Evolutionary conservation across 2,888 invertebrate species (phyloP).

Genomic region (Conops quadrifasciatus): DNA sequence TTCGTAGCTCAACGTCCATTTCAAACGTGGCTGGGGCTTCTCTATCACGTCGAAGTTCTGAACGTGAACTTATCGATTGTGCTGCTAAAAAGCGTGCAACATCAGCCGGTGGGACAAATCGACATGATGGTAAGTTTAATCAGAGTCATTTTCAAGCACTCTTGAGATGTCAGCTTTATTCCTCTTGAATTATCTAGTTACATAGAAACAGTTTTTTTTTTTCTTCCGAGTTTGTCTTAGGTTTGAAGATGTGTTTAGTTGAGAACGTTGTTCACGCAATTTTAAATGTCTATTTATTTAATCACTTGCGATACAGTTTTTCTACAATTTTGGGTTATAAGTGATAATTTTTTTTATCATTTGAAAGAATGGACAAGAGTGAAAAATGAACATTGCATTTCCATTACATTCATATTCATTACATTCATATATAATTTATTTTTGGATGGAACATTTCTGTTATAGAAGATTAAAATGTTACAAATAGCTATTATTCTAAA

Average conservation of each 20-base stretch:
- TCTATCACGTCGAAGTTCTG: slow-evolving; percentile 84
- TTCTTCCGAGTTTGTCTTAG: neutral
- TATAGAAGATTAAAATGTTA: too few species aligned
- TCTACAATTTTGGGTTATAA: slow-evolving; percentile 27
- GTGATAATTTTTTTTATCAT: slow-evolving; percentile 5
- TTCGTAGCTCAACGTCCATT: slow-evolving; percentile 83
- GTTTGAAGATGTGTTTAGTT: slow-evolving; percentile 22
- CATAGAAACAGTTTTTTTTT: slow-evolving; percentile 26
- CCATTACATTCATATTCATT: too few species aligned
- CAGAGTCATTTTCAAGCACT: neutral
- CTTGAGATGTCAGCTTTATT: too few species aligned
- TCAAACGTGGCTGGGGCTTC: slow-evolving; percentile 86
- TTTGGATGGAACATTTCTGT: too few species aligned
- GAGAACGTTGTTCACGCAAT: slow-evolving; percentile 26
- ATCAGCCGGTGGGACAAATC: slow-evolving; percentile 76
- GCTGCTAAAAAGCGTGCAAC: slow-evolving; percentile 77
- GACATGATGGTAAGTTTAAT: slow-evolving; percentile 70
- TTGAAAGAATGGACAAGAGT: slow-evolving; percentile 9
- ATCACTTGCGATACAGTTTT: slow-evolving; percentile 11
- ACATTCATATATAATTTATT: neutral
- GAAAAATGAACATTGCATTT: too few species aligned
- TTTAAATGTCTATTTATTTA: slow-evolving; percentile 24
- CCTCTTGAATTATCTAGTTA: too few species aligned
- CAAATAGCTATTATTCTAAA: neutral
- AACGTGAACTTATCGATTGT: slow-evolving; percentile 78